These are phyloP conservation scores for Cenopis cana DNA, from an alignment of 2,888 invertebrate species.

Conservation along the genomic window DNA sequence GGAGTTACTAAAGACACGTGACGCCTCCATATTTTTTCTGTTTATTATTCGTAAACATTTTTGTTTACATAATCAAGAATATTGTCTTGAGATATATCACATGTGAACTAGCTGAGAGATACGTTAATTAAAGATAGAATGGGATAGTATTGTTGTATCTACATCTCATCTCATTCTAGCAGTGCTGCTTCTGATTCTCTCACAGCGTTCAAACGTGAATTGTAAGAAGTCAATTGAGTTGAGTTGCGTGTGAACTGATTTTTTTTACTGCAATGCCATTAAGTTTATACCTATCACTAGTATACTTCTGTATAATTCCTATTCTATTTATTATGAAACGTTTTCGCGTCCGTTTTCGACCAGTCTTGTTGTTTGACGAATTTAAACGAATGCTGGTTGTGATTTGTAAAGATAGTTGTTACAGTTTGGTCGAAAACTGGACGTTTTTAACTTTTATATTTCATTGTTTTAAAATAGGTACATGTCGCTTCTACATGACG, in stretches of 20 bases:
- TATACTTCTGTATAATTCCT: conserved; percentile 9
- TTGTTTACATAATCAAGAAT: neutral
- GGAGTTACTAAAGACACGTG: neutral
- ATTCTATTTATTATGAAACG: neutral
- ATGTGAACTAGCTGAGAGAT: neutral
- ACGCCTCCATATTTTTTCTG: neutral
- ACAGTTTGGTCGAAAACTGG: conserved; percentile 38
- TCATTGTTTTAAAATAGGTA: neutral
- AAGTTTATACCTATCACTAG: neutral
- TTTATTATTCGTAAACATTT: neutral
- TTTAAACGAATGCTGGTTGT: conserved; percentile 44
- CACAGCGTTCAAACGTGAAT: neutral
- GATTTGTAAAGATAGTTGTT: conserved; percentile 39
- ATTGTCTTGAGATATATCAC: neutral
- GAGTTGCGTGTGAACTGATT: neutral
- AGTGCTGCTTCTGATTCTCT: neutral
- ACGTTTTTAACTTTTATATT: neutral
- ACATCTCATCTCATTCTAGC: neutral
- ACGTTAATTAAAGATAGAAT: neutral
- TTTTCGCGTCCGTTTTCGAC: conserved; percentile 21
- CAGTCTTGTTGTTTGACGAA: conserved; percentile 43
- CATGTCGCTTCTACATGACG: neutral
- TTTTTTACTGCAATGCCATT: neutral
- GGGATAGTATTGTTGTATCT: neutral
- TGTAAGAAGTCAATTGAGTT: neutral